Base-by-base conservation (phyloP, 2,797 vertebrate genomes). In the Melanotaenia trifasciata region DNA sequence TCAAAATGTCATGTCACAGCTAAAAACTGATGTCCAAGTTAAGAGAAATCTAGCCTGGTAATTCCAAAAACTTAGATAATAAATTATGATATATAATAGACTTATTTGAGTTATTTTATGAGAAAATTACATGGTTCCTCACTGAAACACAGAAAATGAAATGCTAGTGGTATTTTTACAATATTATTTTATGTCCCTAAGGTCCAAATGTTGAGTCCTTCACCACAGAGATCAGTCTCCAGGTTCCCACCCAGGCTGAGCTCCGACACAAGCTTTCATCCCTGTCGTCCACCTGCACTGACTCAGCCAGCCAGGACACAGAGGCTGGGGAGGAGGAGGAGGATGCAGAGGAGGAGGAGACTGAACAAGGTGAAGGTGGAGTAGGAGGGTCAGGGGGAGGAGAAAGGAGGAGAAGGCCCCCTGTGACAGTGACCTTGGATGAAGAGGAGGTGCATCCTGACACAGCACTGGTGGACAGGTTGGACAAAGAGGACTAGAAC, bases 391-490 rank as follows among this genome's bases (percentile, higher is more conserved):
- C 74, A 16, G 67, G 35, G 20, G 74, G 64, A 66, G 76, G 84
- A 51, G 76, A 70, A 8, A 70, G 83, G 54, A 68, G 87, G 66
- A 87, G 80, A 79, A 79, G 73, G 35, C 45, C 86, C 53, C 89
- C 90, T 0, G 86, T 87, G 78, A 88, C 87, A 65, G 88, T 88
- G 72, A 82, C 90, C 66, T 80, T 78, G 1, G 96, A 97, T 0
- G 95, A 97, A 47, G 95, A 96, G 76, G 96, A 97, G 20, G 95
- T 96, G 28, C 95, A 95, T 58, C 94, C 93, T n/a, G 96, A 97
- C 84, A 95, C 93, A 2, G 91, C 88, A 26, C 87, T 96, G 36
- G 90, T 93, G 81, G 94, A 91, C 85, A 20, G 86, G 8, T 72
- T 5, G 60, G 85, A 82, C 14, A 79, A 83, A 10, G 78, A 74